Base-by-base conservation (phyloP, 2,113 vertebrate genomes). In the Equus przewalskii region DNA sequence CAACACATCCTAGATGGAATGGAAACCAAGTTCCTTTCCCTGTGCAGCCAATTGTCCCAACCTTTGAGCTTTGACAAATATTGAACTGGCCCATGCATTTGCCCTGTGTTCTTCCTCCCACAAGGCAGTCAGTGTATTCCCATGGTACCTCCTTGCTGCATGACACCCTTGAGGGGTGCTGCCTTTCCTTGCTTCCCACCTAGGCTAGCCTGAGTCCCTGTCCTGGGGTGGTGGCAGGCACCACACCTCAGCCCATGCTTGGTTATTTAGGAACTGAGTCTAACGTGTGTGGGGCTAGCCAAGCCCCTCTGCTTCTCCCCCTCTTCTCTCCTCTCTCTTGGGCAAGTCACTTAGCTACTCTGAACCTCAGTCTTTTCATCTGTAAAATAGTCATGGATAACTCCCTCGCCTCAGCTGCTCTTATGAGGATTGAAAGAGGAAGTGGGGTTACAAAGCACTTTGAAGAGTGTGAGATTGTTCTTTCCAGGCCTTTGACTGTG, bases 31-130 rank as follows among this genome's bases (percentile, higher is more conserved):
- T 49, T 2, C 7, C 54, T 46, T 70, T 28, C 41, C 13, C 7
- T 15, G 15, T 46, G 41, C 9, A 28, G 44, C 36, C 54, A 65
- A 5, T 21, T 16, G 6, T 92, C 51, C 80, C 60, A 16, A 72
- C n/a, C 46, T n/a, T 10, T 2, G 51, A 82, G 62, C 46, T n/a
- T 49, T 30, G 7, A 69, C 26, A 58, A 10, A 22, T 4, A 7
- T 16, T 26, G 21, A 41, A 49, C 26, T 2, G n/a, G 21, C 24
- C 46, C 7, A 1, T 1, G 2, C 2, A 1, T 33, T 22, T 30
- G 88, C 54, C 69, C 46, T 4, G 46, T 18, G 64, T 30, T 33
- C 65, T n/a, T 80, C 56, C 56, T 75, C 36, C 44, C 33, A 8
- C 5, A 2, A 30, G 49, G 18, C 8, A 12, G 10, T 7, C 49